These are phyloP conservation scores for Hephaestus fuliginosus DNA, from an alignment of 2,797 vertebrate species.

Conservation along the genomic window DNA sequence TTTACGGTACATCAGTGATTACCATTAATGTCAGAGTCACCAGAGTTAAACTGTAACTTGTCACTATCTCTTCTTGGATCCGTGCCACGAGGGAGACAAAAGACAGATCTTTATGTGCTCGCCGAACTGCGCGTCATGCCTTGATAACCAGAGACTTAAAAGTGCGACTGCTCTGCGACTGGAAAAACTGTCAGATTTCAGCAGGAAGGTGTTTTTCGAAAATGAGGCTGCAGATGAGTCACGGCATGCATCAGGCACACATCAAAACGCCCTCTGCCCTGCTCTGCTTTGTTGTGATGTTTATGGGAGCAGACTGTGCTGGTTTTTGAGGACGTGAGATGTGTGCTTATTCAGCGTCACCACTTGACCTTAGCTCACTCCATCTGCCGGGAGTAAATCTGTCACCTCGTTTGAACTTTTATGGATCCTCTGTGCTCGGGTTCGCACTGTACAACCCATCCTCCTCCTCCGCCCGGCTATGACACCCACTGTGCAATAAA, in stretches of 20 bases:
- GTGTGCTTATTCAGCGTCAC: slow-evolving; percentile 50
- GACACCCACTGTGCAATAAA: slow-evolving; percentile 38
- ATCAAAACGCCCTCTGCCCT: slow-evolving; percentile 51
- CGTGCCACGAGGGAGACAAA: neutral
- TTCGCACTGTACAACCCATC: slow-evolving; percentile 17
- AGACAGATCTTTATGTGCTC: slow-evolving; percentile 12
- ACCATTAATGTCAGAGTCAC: neutral
- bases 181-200: slow-evolving; percentile 27
- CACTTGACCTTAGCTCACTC: slow-evolving; percentile 63
- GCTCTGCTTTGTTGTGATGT: slow-evolving; percentile 41
- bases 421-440: slow-evolving; percentile 29
- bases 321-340: slow-evolving; percentile 58
- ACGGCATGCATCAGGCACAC: slow-evolving; percentile 46
- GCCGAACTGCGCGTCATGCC: neutral
- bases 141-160: slow-evolving; percentile 8
- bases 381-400: slow-evolving; percentile 58
- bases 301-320: slow-evolving; percentile 69
- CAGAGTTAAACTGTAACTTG: slow-evolving; percentile 11
- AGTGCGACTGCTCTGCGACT: neutral
- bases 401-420: slow-evolving; percentile 67
- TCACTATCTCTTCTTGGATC: slow-evolving; percentile 26
- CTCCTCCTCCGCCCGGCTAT: slow-evolving; percentile 6
- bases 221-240: slow-evolving; percentile 62
- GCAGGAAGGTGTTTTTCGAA: slow-evolving; percentile 36
- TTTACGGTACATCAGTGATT: neutral